Conservation (phyloP, 2,113 vertebrate species). For the Oceanodroma tethys region DNA sequence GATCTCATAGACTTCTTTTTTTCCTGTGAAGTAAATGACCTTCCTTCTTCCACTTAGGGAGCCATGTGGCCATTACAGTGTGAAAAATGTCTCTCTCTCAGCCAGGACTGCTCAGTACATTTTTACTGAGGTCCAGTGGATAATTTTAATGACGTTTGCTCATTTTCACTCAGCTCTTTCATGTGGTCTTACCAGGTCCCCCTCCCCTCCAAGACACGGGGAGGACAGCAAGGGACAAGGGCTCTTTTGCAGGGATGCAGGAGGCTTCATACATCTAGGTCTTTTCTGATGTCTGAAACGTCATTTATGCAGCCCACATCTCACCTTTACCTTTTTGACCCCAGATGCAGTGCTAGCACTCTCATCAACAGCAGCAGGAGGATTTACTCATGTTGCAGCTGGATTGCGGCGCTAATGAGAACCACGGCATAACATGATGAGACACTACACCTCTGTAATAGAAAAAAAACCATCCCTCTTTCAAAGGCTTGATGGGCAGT, state of each 20-base stretch:
- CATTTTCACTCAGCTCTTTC: conserved; percentile 19
- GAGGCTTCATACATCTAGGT: background rate
- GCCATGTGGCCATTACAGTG: conserved; percentile 19
- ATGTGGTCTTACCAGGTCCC: background rate
- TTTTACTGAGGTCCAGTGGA: conserved; percentile 21
- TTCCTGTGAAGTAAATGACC: conserved; percentile 55
- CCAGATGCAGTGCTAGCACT: background rate
- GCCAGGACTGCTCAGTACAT: conserved; percentile 10
- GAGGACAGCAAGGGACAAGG: background rate
- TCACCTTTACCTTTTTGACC: background rate
- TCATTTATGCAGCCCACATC: background rate
- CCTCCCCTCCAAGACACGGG: background rate
- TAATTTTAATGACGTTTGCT: conserved; percentile 24
- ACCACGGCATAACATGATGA: fast-evolving
- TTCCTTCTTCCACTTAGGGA: conserved; percentile 43
- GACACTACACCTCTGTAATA: background rate
- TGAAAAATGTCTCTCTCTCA: conserved; percentile 47
- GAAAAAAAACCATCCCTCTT: background rate
- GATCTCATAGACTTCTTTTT: conserved; percentile 51
- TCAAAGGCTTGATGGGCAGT: background rate
- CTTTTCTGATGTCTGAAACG: background rate
- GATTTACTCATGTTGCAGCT: background rate
- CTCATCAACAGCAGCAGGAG: background rate
- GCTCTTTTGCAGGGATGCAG: background rate
- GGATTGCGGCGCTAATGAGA: background rate